phyloP scores from a whole-genome alignment of 2,888 invertebrate genomes.

The Byasa hedistus region DNA sequence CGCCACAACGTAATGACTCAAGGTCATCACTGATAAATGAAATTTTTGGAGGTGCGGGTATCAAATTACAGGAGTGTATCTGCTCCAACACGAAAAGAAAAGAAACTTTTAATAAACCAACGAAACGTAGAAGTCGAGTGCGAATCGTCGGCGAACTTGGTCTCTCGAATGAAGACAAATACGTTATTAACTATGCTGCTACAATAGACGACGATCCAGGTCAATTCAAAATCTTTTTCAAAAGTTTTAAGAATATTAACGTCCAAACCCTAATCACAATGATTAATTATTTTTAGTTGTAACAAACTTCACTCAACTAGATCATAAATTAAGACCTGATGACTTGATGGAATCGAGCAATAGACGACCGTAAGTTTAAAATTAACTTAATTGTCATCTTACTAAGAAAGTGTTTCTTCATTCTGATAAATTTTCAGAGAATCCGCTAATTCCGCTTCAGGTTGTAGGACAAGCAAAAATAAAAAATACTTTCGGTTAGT shows the following conservation, averaged over 20 bases:
- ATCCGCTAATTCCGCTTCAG: conserved; percentile 10
- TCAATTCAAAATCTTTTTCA: conserved; percentile 34
- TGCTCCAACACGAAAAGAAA: conserved; percentile 30
- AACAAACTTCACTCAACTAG: conserved; percentile 16
- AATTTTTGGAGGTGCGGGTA: conserved; percentile 25
- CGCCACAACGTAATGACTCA: conserved; percentile 21
- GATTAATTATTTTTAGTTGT: conserved; percentile 15
- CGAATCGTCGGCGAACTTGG: conserved; percentile 61
- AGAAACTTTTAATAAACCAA: conserved; percentile 24
- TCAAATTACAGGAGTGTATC: conserved; percentile 32
- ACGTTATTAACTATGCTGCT: conserved; percentile 60
- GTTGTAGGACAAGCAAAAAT: conserved; percentile 16
- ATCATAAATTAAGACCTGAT: conserved; percentile 11
- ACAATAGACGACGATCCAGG: conserved; percentile 57
- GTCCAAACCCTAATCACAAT: background rate
- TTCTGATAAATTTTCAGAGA: conserved; percentile 14
- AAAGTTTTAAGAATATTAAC: background rate
- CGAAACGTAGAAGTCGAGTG: conserved; percentile 45
- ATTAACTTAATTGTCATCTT: background rate
- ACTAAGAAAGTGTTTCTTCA: background rate
- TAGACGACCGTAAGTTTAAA: conserved; percentile 20
- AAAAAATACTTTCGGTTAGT: conserved; percentile 26
- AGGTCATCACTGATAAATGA: conserved; percentile 23
- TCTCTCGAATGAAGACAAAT: conserved; percentile 54
- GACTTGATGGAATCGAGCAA: background rate